These are phyloP conservation scores for Todus mexicanus DNA, from an alignment of 2,797 vertebrate species.

Conservation along the genomic window DNA sequence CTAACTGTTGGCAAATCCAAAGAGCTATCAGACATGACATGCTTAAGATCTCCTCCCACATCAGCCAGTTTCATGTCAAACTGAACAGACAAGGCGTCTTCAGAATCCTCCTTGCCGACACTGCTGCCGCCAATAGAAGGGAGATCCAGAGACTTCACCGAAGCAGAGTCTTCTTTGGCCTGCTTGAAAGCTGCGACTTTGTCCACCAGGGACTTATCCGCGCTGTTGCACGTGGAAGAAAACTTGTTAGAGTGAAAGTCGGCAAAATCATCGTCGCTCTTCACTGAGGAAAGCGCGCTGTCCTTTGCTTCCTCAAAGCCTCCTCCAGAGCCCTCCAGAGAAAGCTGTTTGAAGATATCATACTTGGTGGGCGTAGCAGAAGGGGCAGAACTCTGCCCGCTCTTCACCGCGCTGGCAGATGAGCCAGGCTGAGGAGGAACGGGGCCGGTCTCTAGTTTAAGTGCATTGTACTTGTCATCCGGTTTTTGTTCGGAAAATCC, in stretches of 20 bases:
- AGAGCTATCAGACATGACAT: conserved; percentile 99
- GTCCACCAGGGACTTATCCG: conserved; percentile 90
- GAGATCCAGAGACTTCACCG: conserved; percentile 96
- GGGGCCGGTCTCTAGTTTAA: conserved; percentile 63
- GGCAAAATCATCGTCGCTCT: conserved; percentile 90
- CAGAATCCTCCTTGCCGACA: conserved; percentile 94
- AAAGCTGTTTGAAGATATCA: conserved; percentile 91
- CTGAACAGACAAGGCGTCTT: conserved; percentile 96
- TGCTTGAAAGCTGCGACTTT: conserved; percentile 92
- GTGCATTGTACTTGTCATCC: conserved; percentile 66
- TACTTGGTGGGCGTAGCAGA: conserved; percentile 79
- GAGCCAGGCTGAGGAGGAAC: conserved; percentile 38
- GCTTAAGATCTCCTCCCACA: conserved; percentile 97
- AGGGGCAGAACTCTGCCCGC: conserved; percentile 43
- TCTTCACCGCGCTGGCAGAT: not conserved
- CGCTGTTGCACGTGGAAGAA: conserved; percentile 79
- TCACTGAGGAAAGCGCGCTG: conserved; percentile 72
- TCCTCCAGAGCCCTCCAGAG: conserved; percentile 82
- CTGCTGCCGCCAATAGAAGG: conserved; percentile 97
- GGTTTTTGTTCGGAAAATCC: conserved; percentile 68
- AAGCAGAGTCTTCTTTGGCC: conserved; percentile 94
- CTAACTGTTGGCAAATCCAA: conserved; percentile 98
- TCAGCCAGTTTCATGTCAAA: conserved; percentile 99
- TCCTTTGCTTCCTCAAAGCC: conserved; percentile 87
- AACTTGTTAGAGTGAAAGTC: conserved; percentile 94